Conservation (phyloP, 2,113 vertebrate species). For the Nannospalax galili region DNA sequence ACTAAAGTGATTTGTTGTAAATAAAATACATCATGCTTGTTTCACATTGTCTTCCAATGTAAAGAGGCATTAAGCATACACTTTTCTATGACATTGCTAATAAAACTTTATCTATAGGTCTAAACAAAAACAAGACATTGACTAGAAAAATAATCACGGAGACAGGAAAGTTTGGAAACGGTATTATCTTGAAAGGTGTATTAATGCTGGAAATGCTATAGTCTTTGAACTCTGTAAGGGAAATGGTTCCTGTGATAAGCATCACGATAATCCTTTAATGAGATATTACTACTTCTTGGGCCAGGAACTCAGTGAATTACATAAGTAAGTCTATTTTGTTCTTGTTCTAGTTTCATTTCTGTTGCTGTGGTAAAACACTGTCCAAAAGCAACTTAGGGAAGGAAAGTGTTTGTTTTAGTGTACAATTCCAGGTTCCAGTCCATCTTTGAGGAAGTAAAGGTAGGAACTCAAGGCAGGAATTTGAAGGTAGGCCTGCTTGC, state of each 20-base stretch:
- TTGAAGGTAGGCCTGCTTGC: too few relatives aligned
- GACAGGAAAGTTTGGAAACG: slow-evolving; percentile 13
- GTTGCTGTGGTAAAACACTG: not conserved
- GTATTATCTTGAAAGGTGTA: not conserved
- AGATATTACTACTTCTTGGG: slow-evolving; percentile 13
- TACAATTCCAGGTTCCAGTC: not conserved
- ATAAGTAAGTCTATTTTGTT: not conserved
- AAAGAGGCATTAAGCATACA: not conserved
- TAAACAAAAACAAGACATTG: slow-evolving; percentile 37
- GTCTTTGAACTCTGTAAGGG: not conserved
- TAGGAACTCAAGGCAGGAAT: not conserved
- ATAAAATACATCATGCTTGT: not conserved
- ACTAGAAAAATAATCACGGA: slow-evolving; percentile 22
- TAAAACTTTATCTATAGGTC: not conserved
- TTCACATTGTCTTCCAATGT: not conserved
- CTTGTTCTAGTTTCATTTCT: not conserved
- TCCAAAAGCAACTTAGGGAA: not conserved
- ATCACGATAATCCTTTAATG: not conserved
- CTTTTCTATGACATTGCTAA: slow-evolving; percentile 9
- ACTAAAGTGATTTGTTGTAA: slow-evolving; percentile 30
- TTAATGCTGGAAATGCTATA: not conserved
- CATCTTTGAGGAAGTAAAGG: not conserved
- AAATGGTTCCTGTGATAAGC: not conserved
- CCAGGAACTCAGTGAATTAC: not conserved
- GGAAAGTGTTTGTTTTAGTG: not conserved